phyloP scores from a whole-genome alignment of 37 sponge, comb jelly and placozoan genomes.

The Amphimedon queenslandica region DNA sequence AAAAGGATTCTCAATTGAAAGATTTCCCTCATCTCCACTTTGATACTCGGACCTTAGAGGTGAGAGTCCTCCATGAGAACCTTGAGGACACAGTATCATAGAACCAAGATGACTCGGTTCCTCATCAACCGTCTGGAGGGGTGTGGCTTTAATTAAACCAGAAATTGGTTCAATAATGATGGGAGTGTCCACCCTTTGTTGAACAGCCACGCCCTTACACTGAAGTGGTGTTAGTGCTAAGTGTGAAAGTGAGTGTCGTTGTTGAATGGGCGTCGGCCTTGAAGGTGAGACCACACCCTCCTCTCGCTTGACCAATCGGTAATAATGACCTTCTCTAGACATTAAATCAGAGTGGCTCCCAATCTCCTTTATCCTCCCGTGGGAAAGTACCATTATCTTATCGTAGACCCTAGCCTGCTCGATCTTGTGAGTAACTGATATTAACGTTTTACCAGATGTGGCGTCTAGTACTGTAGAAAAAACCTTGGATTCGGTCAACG shows the following conservation, averaged over 20 bases:
- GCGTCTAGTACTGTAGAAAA: conserved; percentile 45
- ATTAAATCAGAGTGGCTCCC: conserved; percentile 55
- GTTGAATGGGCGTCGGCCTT: not conserved
- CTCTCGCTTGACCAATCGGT: conserved; percentile 2
- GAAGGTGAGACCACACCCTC: not conserved
- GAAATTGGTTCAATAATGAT: too few relatives aligned
- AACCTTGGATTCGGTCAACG: conserved; percentile 19
- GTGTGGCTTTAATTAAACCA: too few relatives aligned
- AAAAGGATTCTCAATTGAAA: too few relatives aligned
- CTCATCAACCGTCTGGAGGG: too few relatives aligned
- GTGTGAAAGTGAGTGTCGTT: not conserved
- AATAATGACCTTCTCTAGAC: conserved; percentile 36
- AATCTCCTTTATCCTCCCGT: conserved; percentile 45
- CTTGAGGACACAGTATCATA: too few relatives aligned
- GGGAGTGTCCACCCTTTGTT: too few relatives aligned
- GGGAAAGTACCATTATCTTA: conserved; percentile 40
- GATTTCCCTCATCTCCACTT: too few relatives aligned
- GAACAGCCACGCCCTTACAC: too few relatives aligned
- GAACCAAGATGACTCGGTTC: too few relatives aligned
- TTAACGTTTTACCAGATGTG: conserved; percentile 33
- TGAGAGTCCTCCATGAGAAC: too few relatives aligned
- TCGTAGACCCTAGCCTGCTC: conserved; percentile 49
- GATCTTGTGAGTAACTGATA: conserved; percentile 40
- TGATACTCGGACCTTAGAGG: too few relatives aligned
- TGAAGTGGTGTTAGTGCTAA: not conserved